Conservation (phyloP, 2,888 invertebrate species). For the Coelinius sp. region DNA sequence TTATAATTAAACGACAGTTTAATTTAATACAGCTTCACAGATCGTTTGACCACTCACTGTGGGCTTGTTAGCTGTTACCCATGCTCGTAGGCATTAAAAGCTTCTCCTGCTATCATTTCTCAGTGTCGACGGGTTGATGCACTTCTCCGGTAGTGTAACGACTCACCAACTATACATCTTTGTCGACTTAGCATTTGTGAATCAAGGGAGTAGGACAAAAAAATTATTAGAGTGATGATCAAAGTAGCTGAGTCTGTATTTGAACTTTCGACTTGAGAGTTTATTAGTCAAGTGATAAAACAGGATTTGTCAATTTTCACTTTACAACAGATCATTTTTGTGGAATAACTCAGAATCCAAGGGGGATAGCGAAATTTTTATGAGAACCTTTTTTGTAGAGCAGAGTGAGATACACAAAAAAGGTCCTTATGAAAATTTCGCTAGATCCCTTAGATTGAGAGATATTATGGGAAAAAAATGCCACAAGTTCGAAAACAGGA, state of each 20-base stretch:
- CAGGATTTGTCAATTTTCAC: too few species aligned
- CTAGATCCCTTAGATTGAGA: too few species aligned
- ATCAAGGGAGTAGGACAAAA: too few species aligned
- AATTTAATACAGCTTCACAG: slow-evolving; percentile 14
- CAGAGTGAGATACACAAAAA: too few species aligned
- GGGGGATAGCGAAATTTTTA: too few species aligned
- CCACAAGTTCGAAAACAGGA: too few species aligned
- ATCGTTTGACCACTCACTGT: slow-evolving; percentile 15
- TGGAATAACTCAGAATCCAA: not conserved
- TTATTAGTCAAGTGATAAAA: too few species aligned
- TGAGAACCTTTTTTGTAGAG: too few species aligned
- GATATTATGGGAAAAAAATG: too few species aligned
- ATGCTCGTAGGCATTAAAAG: slow-evolving; percentile 22
- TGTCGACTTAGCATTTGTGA: slow-evolving; percentile 22
- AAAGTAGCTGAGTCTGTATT: slow-evolving; percentile 34
- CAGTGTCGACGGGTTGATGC: slow-evolving; percentile 57
- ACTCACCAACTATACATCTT: slow-evolving; percentile 42
- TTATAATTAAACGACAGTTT: not conserved
- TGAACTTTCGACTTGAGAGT: too few species aligned
- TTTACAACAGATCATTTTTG: slow-evolving; percentile 13
- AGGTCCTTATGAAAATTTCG: too few species aligned
- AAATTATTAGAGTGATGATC: not conserved
- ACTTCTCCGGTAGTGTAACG: slow-evolving; percentile 48
- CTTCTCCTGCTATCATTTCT: slow-evolving; percentile 47
- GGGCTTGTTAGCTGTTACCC: slow-evolving; percentile 14